These are phyloP conservation scores for Pristionchus arcanus DNA, from an alignment of 2,888 invertebrate species.

Conservation along the genomic window DNA sequence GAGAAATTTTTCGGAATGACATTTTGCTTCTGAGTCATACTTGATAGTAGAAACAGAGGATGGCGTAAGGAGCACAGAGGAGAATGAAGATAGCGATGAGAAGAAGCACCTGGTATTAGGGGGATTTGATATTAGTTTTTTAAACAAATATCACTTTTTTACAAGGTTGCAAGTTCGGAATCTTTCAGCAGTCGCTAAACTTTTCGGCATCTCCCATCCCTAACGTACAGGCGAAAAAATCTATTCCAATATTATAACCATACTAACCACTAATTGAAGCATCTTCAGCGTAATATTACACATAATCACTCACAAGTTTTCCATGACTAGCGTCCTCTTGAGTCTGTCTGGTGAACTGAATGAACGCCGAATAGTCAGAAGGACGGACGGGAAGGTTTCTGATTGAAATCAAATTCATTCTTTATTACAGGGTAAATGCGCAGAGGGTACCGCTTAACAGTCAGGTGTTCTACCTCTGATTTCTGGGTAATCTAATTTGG, in stretches of 20 bases:
- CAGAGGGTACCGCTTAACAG: no score
- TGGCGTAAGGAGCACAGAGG: slow-evolving; percentile 75
- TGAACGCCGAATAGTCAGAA: slow-evolving; percentile 69
- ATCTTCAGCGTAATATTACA: background rate
- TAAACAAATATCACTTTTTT: no score
- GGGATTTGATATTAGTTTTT: background rate
- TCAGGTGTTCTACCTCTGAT: no score
- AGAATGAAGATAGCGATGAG: slow-evolving; percentile 66
- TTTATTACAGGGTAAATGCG: no score
- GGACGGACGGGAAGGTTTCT: slow-evolving; percentile 64
- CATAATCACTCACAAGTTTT: slow-evolving; percentile 58
- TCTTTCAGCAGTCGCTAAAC: no score
- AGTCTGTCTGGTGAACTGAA: slow-evolving; percentile 63
- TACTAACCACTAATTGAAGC: no score
- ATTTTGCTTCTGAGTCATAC: background rate
- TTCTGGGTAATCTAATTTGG: no score
- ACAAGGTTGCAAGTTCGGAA: no score
- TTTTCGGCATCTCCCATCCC: no score
- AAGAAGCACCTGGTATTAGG: slow-evolving; percentile 61
- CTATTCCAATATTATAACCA: background rate
- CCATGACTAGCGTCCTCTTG: slow-evolving; percentile 62
- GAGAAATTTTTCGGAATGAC: background rate
- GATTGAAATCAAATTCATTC: slow-evolving; percentile 43
- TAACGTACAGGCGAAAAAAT: background rate
- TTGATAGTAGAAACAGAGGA: slow-evolving; percentile 66